Evolutionary conservation across 2,113 vertebrate species (phyloP), one percentile per base, ranked within the genome.

Genomic region (Pampusana beccarii): DNA sequence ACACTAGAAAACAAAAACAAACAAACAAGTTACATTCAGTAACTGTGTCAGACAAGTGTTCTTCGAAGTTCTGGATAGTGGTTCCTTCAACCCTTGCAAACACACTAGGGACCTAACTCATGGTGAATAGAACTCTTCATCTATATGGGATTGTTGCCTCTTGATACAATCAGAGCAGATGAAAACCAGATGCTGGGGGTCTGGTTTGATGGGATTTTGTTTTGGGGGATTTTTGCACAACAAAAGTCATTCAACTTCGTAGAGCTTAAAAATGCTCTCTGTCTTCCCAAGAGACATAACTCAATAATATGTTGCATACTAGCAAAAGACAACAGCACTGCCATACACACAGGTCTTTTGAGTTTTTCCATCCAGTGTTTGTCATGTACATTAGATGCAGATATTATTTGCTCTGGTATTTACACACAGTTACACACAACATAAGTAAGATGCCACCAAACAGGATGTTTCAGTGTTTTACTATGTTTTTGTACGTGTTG

Each of bases 131-230:
- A 95, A 79, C 65, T 94, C 53, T 95, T 97, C 80, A 91, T 94
- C 85, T 93, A 94, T 72, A 94, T 48, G 38, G 46, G 83, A 89
- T 75, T 96, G 74, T 88, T 95, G 96, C 92, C 91, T 95, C 94
- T 89, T 95, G 40, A 94, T 88, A 96, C 48, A 94, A 83, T 95
- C 93, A 80, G 53, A 93, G 80, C n/a, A 95, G 92, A 97, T 94
- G 85, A 94, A 92, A 92, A 89, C 70, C 95, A 97, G 84, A 95
- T 97, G 94, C 82, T 85, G 67, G 60, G 78, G 92, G 80, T 91
- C 94, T 91, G 78, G 56, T 74, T 95, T 91, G 93, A 91, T 84
- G 72, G 70, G 58, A 92, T 90, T 95, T 94, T 87, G 56, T 48
- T 93, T 94, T 92, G 75, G 91, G 26, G 33, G 58, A 91, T 88